Base-by-base conservation (phyloP, 2,888 invertebrate genomes). In the Chironomus tentans region DNA sequence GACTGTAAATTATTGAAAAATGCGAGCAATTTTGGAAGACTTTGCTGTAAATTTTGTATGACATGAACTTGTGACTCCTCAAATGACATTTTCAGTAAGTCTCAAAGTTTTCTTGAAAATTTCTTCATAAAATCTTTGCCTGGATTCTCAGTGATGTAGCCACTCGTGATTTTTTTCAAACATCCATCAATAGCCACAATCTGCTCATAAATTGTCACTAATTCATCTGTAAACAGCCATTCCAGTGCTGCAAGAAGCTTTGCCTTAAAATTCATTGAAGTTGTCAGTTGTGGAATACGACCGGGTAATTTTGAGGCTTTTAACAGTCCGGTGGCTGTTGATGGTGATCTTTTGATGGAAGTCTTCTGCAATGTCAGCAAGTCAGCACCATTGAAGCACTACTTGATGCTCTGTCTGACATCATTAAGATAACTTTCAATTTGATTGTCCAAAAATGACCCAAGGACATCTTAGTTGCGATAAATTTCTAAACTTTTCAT, bases 171-270 rank as follows among this genome's bases (percentile, higher is more conserved):
- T n/a, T 82, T 81, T 76, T 81, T 81, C 15, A 84, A 77, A 0
- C 82, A 81, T 38, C 80, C 81, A 82, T 87, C 81, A 70, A 56
- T 70, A 3, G 86, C n/a, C 86, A 72, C 28, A 79, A 90, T 89
- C 84, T 92, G 92, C 78, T 88, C 87, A 81, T 92, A 92, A 78
- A 89, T 88, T 77, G 88, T 88, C 79, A 87, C 91, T 61, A 93
- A 87, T 77, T 90, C 89, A 77, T 90, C 89, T 81, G 92, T 92
- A 81, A 95, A 92, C 7, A 94, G 84, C 83, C 91, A 92, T 81
- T 97, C 95, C 80, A 97, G 87, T 79, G 94, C 94, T 77, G 91
- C 90, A 96, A 97, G 97, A 4, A 97, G 87, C 80, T 92, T 79
- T 81, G 84, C 83, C 81, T 88, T 79, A 84, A 88, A 81, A 84